phyloP scores from a whole-genome alignment of 2,797 vertebrate genomes.

The Gymnocypris eckloni region DNA sequence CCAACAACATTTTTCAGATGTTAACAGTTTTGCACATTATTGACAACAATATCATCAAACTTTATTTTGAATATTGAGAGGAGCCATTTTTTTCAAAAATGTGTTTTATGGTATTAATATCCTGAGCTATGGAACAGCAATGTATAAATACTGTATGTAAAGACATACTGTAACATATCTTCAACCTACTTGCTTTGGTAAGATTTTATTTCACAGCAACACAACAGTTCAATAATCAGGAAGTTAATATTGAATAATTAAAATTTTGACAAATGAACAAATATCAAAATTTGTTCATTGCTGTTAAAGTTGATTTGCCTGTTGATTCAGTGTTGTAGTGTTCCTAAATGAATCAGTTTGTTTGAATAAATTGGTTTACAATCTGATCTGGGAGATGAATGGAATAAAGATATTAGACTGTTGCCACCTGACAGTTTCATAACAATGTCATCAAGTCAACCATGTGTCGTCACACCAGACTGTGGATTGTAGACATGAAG shows the following conservation, averaged over 20 bases:
- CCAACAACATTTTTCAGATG: neutral
- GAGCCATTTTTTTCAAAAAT: neutral
- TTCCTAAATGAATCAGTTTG: neutral
- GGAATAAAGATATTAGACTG: too few relatives aligned
- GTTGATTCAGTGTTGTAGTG: neutral
- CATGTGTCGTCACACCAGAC: constrained; percentile 44
- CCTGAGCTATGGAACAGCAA: neutral
- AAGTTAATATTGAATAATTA: too few relatives aligned
- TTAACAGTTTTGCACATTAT: neutral
- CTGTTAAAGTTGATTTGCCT: neutral
- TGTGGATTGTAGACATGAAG: constrained; percentile 38
- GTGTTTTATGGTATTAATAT: neutral
- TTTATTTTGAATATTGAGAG: neutral
- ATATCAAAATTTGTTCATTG: constrained; percentile 6
- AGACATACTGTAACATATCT: neutral
- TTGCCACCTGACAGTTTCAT: constrained; percentile 43
- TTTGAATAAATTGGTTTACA: constrained; percentile 16
- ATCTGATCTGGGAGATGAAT: constrained; percentile 36
- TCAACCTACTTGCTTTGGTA: neutral
- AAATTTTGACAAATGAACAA: constrained; percentile 1
- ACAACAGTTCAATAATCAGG: too few relatives aligned
- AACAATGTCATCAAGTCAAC: too few relatives aligned
- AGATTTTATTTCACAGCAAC: neutral
- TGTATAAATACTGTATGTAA: neutral
- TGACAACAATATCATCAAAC: neutral